Base-by-base conservation (phyloP, 2,797 vertebrate genomes). In the Galago senegalensis region DNA sequence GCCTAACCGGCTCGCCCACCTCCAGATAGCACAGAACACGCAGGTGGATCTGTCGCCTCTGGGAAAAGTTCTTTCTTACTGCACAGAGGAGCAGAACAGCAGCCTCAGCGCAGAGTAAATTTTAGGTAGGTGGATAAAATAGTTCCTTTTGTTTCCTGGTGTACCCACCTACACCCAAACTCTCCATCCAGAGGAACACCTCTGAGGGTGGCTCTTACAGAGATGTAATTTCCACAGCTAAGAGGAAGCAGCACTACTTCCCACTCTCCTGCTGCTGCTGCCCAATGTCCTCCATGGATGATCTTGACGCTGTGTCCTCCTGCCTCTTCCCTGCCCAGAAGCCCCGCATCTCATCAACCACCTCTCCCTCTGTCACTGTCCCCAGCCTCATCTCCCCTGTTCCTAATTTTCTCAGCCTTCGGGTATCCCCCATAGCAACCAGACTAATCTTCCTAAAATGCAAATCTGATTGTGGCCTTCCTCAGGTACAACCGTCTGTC, bases 11-110 rank as follows among this genome's bases (percentile, higher is more conserved):
- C 18, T 5, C 1, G 0, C 25, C 29, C 40, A 7, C 9, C 17
- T 61, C 34, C 73, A 37, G 0, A 0, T 5, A 49, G 3, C 0
- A 13, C 0, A 1, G 0, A 61, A 2, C 1, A 2, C 0, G 11
- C 6, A 9, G 18, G 9, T 34, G 34, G 61, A 9, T 4, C 90
- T 61, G n/a, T 9, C 27, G 37, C 18, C 65, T 37, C 87, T 84
- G 46, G 73, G 65, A 61, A 12, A 0, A 31, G 0, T 2, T 65
- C 5, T 12, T 20, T 40, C 21, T 31, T 73, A 31, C 16, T 79
- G 75, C n/a, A 7, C 27, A 81, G 60, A 31, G 65, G 14, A 25
- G 4, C 10, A 49, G 20, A 11, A 40, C 2, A 29, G 29, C 69
- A 46, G 80, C 58, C 49, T 83, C 43, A 20, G 46, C 4, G 6